Conservation (phyloP, 2,113 vertebrate genomes). For the Phylloscopus whistleri region DNA sequence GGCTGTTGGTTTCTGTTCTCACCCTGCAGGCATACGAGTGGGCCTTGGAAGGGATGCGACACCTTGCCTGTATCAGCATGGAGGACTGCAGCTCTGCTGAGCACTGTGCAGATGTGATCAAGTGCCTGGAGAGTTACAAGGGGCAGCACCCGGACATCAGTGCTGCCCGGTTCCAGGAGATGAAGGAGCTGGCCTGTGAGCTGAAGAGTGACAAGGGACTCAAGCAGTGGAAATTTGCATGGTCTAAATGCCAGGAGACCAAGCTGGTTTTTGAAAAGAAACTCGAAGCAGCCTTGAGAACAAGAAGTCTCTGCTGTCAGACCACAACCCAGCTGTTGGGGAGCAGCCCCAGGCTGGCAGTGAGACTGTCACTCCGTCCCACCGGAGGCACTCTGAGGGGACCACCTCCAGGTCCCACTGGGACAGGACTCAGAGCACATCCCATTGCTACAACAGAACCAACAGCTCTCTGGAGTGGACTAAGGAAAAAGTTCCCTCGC, state of each 20-base stretch:
- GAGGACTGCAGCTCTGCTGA: constrained; percentile 73
- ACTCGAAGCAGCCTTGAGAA: constrained; percentile 74
- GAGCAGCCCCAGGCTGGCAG: neutral
- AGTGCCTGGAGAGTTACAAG: constrained; percentile 76
- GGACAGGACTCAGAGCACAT: constrained; percentile 47
- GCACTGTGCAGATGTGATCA: constrained; percentile 66
- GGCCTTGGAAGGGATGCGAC: constrained; percentile 81
- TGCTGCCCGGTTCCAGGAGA: constrained; percentile 78
- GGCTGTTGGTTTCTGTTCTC: neutral
- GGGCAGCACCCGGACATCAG: constrained; percentile 76
- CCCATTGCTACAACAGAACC: constrained; percentile 44
- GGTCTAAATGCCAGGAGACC: constrained; percentile 85
- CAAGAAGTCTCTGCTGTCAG: constrained; percentile 21
- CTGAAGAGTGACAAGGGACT: constrained; percentile 77
- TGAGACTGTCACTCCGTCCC: neutral
- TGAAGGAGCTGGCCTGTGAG: constrained; percentile 82
- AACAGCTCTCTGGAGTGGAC: constrained; percentile 19
- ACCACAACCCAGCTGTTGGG: neutral
- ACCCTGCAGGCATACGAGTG: constrained; percentile 76
- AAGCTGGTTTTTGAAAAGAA: constrained; percentile 83
- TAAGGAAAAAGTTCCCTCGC: constrained; percentile 2
- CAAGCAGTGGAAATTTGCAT: constrained; percentile 83
- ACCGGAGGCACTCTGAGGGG: constrained; percentile 45
- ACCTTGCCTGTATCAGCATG: constrained; percentile 77
- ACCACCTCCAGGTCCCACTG: neutral